These are phyloP conservation scores for Hybos culiciformis DNA, from an alignment of 2,888 invertebrate genomes.

Conservation along the genomic window DNA sequence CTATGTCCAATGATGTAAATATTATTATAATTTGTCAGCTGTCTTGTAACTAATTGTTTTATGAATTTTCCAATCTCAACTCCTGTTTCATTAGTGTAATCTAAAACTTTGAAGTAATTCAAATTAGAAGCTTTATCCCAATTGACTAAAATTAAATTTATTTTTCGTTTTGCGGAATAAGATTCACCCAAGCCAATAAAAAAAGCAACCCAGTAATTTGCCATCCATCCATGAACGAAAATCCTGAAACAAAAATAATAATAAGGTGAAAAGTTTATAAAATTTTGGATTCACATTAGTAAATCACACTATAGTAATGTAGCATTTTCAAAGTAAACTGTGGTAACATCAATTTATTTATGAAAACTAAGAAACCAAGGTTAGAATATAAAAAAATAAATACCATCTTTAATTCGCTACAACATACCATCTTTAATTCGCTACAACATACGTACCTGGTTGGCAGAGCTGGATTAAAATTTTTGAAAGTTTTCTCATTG, in stretches of 20 bases:
- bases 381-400: too few species aligned
- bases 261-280: too few species aligned
- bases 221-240: conserved; percentile 11
- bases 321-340: too few species aligned
- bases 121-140: conserved; percentile 9
- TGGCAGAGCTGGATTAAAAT: too few species aligned
- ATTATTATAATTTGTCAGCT: background rate
- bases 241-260: background rate
- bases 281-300: too few species aligned
- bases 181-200: conserved; percentile 1
- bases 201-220: background rate
- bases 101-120: conserved; percentile 9
- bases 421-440: too few species aligned
- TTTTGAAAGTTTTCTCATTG: too few species aligned
- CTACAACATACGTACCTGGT: too few species aligned
- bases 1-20: conserved; percentile 15
- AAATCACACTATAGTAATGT: too few species aligned
- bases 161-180: background rate
- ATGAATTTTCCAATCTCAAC: conserved; percentile 11
- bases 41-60: conserved; percentile 10
- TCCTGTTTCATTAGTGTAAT: conserved; percentile 5
- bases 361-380: too few species aligned
- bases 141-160: conserved; percentile 10
- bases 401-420: too few species aligned
- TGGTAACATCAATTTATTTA: too few species aligned